Evolutionary conservation across 2,888 invertebrate species (phyloP), one percentile per base, ranked within the genome.

Genomic region (Cheilosia soror): DNA sequence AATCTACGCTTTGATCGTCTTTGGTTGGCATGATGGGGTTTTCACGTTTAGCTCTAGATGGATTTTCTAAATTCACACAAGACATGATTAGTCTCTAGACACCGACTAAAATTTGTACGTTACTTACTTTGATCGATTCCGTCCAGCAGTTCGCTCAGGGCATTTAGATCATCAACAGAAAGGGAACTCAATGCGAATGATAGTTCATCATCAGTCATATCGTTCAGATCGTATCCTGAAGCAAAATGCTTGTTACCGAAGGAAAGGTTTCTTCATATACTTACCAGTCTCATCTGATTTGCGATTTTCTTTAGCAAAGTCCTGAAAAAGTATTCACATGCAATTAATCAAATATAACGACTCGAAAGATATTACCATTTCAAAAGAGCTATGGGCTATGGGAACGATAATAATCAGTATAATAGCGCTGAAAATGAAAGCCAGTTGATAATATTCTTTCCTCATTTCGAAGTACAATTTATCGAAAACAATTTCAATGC

Each of bases 151-250:
- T 89, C 88, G 69, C 89, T 88, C 4, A 92, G 76, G 0, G 81
- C 78, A 60, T 88, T 88, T 0, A 91, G 88, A 77, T 92, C 92
- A 0, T 89, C 87, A 0, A 91, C 40, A 0, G 90, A 88, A 1
- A 92, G 79, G 20, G 89, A 90, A 60, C 89, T 89, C 0, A 92
- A 78, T 2, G 90, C 89, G 6, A 88, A 85, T 31, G 90, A 89
- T 13, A 92, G 88, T 77, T 92, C 90, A 0, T 88, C 89, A 69
- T 91, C 90, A 66, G 75, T 90, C 9, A 91, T 82, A 3, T 29
- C 31, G 27, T 66, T 37, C 11, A 20, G 27, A 47, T 49, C 53
- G 4, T 53, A 53, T 9, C 47, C 72, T 73, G 6, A n/a, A 13
- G 6, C 13, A 15, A 47, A 63, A 11, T 5, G 11, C 31, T 40